phyloP scores from a whole-genome alignment of 2,113 vertebrate species.

The Desmodus rotundus region DNA sequence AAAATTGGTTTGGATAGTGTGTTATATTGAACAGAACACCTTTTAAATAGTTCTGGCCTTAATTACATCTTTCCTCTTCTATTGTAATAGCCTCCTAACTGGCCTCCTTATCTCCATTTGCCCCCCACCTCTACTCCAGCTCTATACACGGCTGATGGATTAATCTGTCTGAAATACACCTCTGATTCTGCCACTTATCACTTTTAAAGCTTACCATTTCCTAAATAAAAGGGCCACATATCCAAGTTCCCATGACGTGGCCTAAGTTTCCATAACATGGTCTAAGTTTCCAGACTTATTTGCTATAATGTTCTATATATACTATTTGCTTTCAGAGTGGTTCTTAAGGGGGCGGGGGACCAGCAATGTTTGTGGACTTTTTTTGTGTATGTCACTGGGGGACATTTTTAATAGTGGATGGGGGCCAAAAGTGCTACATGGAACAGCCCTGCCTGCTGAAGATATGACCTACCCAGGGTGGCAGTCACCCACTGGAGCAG shows the following conservation, averaged over 20 bases:
- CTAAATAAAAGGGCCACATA: background rate
- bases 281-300: background rate
- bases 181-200: background rate
- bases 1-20: slow-evolving; percentile 19
- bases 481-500: background rate
- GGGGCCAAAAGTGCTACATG: background rate
- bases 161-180: background rate
- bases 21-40: slow-evolving; percentile 36
- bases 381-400: background rate
- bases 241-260: background rate
- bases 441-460: background rate
- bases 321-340: background rate
- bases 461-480: background rate
- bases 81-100: background rate
- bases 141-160: background rate
- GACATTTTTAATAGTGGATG: background rate
- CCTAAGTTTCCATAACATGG: background rate
- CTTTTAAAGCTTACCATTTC: background rate
- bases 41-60: slow-evolving; percentile 16
- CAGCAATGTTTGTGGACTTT: background rate
- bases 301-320: background rate
- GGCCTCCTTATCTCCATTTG: background rate
- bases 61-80: background rate
- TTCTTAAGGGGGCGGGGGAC: background rate
- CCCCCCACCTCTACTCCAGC: background rate